Percentiles rank a stretch among this genome's conserved stretches.
These are phyloP conservation scores for Eupeodes latifasciatus DNA, from an alignment of 2,888 invertebrate genomes.

Conservation along the genomic window DNA sequence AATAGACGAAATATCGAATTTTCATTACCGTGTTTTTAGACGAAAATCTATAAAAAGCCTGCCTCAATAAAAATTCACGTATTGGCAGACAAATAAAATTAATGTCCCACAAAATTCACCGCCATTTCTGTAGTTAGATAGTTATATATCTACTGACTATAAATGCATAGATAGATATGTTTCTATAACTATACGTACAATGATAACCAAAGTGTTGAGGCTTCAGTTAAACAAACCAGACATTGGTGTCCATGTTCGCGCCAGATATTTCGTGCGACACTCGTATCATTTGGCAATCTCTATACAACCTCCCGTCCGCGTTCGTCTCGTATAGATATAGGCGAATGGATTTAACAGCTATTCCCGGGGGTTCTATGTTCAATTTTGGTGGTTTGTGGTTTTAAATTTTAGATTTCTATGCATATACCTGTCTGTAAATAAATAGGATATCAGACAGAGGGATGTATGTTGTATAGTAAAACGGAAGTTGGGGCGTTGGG, in stretches of 20 bases:
- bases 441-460: not conserved
- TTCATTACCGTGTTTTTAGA: too few species aligned
- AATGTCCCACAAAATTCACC: too few species aligned
- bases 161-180: too few species aligned
- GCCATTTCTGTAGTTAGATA: too few species aligned
- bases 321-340: not conserved
- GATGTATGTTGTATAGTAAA: not conserved
- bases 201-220: slow-evolving; percentile 14
- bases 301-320: too few species aligned
- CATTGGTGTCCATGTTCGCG: slow-evolving; percentile 37
- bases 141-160: too few species aligned
- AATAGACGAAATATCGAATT: too few species aligned
- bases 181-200: not conserved
- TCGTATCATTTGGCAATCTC: slow-evolving; percentile 10
- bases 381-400: slow-evolving; percentile 36
- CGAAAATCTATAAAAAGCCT: too few species aligned
- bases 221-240: slow-evolving; percentile 26
- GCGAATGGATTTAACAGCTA: slow-evolving; percentile 15
- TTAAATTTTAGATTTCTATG: slow-evolving; percentile 12
- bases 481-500: too few species aligned
- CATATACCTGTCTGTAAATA: not conserved
- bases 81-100: too few species aligned
- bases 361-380: slow-evolving; percentile 21
- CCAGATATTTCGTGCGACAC: slow-evolving; percentile 24
- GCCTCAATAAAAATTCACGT: too few species aligned